Conservation (phyloP, 2,888 invertebrate genomes). For the Andrena minutula region DNA sequence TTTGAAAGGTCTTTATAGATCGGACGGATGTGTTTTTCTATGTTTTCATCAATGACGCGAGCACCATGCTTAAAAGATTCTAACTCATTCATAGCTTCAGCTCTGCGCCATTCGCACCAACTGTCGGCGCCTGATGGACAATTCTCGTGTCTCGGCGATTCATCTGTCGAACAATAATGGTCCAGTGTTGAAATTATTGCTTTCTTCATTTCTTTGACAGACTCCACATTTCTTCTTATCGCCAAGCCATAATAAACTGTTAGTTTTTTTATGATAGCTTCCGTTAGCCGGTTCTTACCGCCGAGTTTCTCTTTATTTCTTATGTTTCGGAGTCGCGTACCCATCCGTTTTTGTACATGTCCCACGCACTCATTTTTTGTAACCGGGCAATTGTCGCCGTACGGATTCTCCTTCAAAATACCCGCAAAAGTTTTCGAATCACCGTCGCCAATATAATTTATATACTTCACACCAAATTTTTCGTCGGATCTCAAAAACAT, state of each 20-base stretch:
- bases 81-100: constrained; percentile 9
- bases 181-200: constrained; percentile 65
- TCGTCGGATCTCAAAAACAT: constrained; percentile 64
- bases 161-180: constrained; percentile 68
- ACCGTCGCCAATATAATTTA: constrained; percentile 64
- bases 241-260: constrained; percentile 71
- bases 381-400: constrained; percentile 49
- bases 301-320: constrained; percentile 66
- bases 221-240: constrained; percentile 67
- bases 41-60: constrained; percentile 33
- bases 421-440: constrained; percentile 63
- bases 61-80: constrained; percentile 21
- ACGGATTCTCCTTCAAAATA: constrained; percentile 50
- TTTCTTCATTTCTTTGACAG: constrained; percentile 67
- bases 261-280: constrained; percentile 68
- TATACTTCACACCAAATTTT: constrained; percentile 58
- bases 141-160: constrained; percentile 68
- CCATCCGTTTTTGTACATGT: constrained; percentile 65
- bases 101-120: constrained; percentile 69
- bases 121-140: constrained; percentile 68
- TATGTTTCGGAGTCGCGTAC: constrained; percentile 50
- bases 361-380: constrained; percentile 55
- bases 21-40: constrained; percentile 38
- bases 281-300: constrained; percentile 65
- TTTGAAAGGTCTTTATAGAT: constrained; percentile 53